phyloP scores from a whole-genome alignment of 1,140 invertebrate genomes.

The Drosophila sp. region DNA sequence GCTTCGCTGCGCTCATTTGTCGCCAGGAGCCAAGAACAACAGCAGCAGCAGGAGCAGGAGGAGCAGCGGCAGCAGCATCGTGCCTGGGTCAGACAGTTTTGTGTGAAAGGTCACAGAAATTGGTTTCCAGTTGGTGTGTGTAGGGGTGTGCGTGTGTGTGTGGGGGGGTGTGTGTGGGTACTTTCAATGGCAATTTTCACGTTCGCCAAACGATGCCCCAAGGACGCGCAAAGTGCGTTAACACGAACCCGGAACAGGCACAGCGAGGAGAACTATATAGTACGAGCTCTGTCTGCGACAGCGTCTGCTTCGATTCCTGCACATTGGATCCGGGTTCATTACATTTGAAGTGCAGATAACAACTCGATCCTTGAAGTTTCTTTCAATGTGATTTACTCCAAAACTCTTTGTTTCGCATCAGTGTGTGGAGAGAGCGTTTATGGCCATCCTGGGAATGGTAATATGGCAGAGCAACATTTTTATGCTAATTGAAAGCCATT shows the following conservation, averaged over 20 bases:
- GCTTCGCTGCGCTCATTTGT: conserved; percentile 68
- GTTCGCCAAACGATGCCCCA: conserved; percentile 48
- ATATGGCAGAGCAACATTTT: conserved; percentile 59
- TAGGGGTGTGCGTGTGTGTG: not conserved
- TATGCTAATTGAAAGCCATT: conserved; percentile 81
- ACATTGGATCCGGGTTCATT: conserved; percentile 5
- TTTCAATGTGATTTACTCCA: not conserved
- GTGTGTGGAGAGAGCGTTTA: conserved; percentile 46
- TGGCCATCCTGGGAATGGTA: conserved; percentile 54
- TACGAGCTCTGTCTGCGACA: not conserved
- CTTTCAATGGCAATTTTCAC: conserved; percentile 42
- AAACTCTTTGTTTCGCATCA: not conserved
- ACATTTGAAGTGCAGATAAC: not conserved
- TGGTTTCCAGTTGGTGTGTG: conserved; percentile 43
- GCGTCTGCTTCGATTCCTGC: not conserved
- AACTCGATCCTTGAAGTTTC: not conserved
- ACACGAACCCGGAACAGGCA: conserved; percentile 34
- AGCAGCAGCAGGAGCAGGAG: conserved; percentile 12
- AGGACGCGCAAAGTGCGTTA: conserved; percentile 47
- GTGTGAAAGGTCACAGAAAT: conserved; percentile 23
- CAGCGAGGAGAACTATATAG: not conserved
- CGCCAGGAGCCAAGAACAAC: conserved; percentile 41
- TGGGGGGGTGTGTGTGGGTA: not conserved
- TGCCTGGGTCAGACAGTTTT: conserved; percentile 32
- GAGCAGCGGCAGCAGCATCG: conserved; percentile 17